phyloP scores from a whole-genome alignment of 35 echinoderm and acorn worm species.

The Acanthaster planci region DNA sequence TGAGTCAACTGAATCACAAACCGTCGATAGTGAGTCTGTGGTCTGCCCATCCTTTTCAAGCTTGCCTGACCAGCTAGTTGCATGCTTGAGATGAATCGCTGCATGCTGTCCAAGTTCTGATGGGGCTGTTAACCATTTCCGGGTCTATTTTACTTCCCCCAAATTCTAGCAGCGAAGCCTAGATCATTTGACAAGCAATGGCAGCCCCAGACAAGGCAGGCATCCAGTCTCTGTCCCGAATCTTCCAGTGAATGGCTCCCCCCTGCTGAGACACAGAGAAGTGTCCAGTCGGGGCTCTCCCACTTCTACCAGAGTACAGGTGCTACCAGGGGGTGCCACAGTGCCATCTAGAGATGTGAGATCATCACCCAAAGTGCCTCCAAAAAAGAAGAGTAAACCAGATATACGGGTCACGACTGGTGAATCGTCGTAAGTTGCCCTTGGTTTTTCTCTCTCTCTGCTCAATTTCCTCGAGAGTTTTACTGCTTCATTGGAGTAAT shows the following conservation, averaged over 20 bases:
- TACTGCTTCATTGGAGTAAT: not conserved
- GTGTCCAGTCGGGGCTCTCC: not conserved
- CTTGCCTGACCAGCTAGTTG: not conserved
- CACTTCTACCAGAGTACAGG: not conserved
- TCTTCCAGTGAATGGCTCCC: slow-evolving; percentile 11
- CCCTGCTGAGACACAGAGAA: slow-evolving; percentile 7
- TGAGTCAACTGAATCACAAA: slow-evolving; percentile 6
- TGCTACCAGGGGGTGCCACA: slow-evolving; percentile 1
- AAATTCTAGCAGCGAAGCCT: not conserved
- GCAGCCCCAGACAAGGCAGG: not conserved
- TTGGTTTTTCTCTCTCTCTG: not conserved
- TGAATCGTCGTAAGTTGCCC: slow-evolving; percentile 3
- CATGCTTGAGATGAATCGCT: not conserved
- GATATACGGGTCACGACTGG: slow-evolving; percentile 10
- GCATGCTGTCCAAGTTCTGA: not conserved
- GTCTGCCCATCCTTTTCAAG: not conserved
- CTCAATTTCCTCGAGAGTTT: not conserved
- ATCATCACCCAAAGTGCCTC: slow-evolving; percentile 11
- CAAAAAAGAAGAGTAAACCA: slow-evolving; percentile 22
- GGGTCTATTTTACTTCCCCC: not conserved
- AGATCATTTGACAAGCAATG: not conserved
- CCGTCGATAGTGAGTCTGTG: not conserved
- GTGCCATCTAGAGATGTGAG: not conserved
- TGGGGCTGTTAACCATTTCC: not conserved
- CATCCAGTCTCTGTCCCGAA: slow-evolving; percentile 4